These are phyloP conservation scores for Tiliacea aurago DNA, from an alignment of 2,888 invertebrate species.

Conservation along the genomic window DNA sequence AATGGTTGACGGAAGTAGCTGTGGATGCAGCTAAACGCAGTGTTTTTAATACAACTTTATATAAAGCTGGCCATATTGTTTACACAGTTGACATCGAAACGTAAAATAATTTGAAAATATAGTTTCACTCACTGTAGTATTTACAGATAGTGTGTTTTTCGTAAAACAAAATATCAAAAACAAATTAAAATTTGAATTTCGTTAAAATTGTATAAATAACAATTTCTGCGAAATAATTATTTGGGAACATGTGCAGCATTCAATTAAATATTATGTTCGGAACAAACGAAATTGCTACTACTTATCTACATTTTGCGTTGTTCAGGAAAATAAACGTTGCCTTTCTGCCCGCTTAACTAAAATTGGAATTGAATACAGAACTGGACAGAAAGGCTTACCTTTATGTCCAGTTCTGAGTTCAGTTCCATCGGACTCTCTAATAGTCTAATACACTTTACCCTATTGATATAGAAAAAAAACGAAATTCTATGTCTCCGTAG, in stretches of 20 bases:
- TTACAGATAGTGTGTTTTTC: neutral
- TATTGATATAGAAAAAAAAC: constrained; percentile 47
- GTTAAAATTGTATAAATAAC: constrained; percentile 15
- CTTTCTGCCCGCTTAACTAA: neutral
- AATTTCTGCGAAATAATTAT: constrained; percentile 22
- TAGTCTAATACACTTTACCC: constrained; percentile 21
- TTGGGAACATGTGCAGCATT: constrained; percentile 20
- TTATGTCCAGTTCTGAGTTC: no score
- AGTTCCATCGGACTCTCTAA: constrained; percentile 13
- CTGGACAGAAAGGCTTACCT: constrained; percentile 1
- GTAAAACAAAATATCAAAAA: constrained; percentile 1
- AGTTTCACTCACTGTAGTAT: neutral
- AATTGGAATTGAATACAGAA: constrained; percentile 22
- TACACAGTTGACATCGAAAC: neutral
- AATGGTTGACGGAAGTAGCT: constrained; percentile 52
- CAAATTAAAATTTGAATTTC: neutral
- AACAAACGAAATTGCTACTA: constrained; percentile 27
- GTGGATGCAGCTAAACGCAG: constrained; percentile 28
- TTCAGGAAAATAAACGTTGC: constrained; percentile 18
- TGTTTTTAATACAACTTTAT: constrained; percentile 18
- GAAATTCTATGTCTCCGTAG: constrained; percentile 33
- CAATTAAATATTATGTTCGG: constrained; percentile 16
- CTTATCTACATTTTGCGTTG: constrained; percentile 17
- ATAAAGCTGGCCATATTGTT: neutral
- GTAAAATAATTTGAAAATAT: neutral